A percentile compares a stretch with the other conserved stretches of the same genome.
phyloP scores from a whole-genome alignment of 37 sponge, comb jelly and placozoan genomes.

The Corticium candelabrum region DNA sequence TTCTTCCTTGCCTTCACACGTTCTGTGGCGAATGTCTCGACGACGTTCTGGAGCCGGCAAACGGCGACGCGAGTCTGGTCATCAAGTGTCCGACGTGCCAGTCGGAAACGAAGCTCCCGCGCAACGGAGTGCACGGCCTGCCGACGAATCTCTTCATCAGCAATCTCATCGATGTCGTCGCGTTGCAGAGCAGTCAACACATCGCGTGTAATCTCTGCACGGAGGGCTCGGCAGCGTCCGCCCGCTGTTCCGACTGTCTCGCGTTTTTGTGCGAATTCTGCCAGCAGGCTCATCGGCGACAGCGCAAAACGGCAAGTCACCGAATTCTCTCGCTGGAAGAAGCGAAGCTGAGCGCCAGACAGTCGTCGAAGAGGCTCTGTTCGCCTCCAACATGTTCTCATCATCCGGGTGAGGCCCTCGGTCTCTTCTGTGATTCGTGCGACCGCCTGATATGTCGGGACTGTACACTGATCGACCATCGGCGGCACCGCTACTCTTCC shows the following conservation, averaged over 20 bases:
- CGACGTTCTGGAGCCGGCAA: slow-evolving; percentile 10
- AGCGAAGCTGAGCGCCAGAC: no score
- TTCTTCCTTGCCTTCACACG: slow-evolving; percentile 65
- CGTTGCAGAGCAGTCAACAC: background rate
- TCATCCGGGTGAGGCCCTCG: slow-evolving; percentile 18
- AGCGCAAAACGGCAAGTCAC: slow-evolving; percentile 32
- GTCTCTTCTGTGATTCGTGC: slow-evolving; percentile 44
- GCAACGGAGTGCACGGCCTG: slow-evolving; percentile 36
- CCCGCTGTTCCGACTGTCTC: slow-evolving; percentile 26
- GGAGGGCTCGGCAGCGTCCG: slow-evolving; percentile 11
- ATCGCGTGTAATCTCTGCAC: slow-evolving; percentile 45
- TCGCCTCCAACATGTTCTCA: slow-evolving; percentile 10
- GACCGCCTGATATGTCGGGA: slow-evolving; percentile 24
- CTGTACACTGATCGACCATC: slow-evolving; percentile 26
- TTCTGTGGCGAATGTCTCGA: slow-evolving; percentile 54
- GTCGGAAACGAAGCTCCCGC: slow-evolving; percentile 17
- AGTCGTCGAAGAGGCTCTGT: background rate
- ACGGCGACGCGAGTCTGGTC: background rate
- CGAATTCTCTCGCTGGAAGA: slow-evolving; percentile 5
- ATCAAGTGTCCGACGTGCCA: slow-evolving; percentile 52
- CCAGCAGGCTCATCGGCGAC: slow-evolving; percentile 30
- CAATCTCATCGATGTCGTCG: slow-evolving; percentile 26
- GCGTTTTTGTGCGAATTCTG: slow-evolving; percentile 43
- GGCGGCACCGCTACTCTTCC: slow-evolving; percentile 16
- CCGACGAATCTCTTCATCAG: slow-evolving; percentile 42